Evolutionary conservation across 2,113 vertebrate genomes (phyloP), one percentile per base, ranked within the genome.

Genomic region (Albula goreensis): DNA sequence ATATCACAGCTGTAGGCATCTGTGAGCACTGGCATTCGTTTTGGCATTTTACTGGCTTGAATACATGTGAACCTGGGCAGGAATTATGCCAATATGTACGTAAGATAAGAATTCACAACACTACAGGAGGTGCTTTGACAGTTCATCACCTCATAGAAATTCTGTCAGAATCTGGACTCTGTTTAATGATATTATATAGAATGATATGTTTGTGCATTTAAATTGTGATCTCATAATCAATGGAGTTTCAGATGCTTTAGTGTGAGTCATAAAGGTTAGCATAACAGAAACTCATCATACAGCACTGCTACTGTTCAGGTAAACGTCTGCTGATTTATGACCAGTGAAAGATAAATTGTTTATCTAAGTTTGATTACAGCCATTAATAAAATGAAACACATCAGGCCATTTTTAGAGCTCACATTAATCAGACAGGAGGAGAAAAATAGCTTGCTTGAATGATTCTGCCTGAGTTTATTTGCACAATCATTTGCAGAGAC

Each of bases 311-410:
- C 25, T 2, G 22, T 77, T 25, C 49, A 84, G 66, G 49, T 53
- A 57, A 84, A 82, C 88, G 81, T 83, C 53, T 48, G 82, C 50
- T 49, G 50, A 88, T 86, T 88, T 9, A 89, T 77, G 78, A 83
- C 10, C 51, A 87, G 77, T 83, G 84, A 22, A 83, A 88, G 84
- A 89, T 86, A 86, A 91, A 90, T 74, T 41, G 77, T 82, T 87
- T 31, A 60, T 51, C 86, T 86, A 53, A 89, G 85, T 87, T 89
- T 88, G 80, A 90, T 89, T 82, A 80, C 87, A 91, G 89, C 79
- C 57, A 87, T 89, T 87, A 91, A 89, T 83, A 88, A 89, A 80
- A 83, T 78, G 50, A 78, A 80, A 89, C 53, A 79, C 70, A 92
- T 89, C 41, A 53, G 19, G 77, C 74, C 53, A 86, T 90, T 90